A percentile compares a stretch with the other conserved stretches of the same genome.
Conservation (phyloP, 2,888 invertebrate species). For the Prenolepis imparis region DNA sequence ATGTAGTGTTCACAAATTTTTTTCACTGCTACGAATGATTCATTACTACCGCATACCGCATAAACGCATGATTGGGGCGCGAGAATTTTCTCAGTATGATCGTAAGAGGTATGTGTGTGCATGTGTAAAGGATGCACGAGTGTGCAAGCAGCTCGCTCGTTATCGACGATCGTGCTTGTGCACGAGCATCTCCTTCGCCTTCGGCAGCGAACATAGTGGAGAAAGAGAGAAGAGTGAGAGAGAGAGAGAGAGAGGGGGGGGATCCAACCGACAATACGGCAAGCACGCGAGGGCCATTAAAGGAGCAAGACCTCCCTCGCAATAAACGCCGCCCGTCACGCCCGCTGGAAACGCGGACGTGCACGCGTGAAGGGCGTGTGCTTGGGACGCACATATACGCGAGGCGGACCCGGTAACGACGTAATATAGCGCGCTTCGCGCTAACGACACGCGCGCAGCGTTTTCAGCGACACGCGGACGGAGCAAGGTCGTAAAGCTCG, state of each 20-base stretch:
- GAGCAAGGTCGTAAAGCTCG: conserved; percentile 15
- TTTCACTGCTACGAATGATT: conserved; percentile 23
- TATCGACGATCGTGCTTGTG: conserved; percentile 71
- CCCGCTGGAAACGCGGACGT: conserved; percentile 55
- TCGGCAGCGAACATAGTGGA: conserved; percentile 22
- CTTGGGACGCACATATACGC: conserved; percentile 36
- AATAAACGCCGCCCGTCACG: conserved; percentile 66
- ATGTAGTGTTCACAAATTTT: not conserved
- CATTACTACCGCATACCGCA: conserved; percentile 48
- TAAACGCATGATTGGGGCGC: conserved; percentile 34
- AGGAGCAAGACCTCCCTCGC: conserved; percentile 74
- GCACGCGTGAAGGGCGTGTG: conserved; percentile 45
- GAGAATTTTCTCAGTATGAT: conserved; percentile 37
- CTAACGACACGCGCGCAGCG: conserved; percentile 46
- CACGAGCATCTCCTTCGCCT: conserved; percentile 55
- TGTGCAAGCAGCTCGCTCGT: conserved; percentile 64
- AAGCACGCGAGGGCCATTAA: conserved; percentile 78
- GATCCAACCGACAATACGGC: conserved; percentile 66
- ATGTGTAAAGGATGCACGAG: not conserved
- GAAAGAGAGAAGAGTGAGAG: not conserved
- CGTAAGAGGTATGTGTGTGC: conserved; percentile 2
- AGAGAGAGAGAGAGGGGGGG: conserved; percentile 13
- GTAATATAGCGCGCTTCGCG: conserved; percentile 51
- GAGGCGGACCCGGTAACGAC: conserved; percentile 35
- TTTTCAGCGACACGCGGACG: conserved; percentile 34